Conservation (phyloP, 2,888 invertebrate genomes). For the Cheilosia urbana region DNA sequence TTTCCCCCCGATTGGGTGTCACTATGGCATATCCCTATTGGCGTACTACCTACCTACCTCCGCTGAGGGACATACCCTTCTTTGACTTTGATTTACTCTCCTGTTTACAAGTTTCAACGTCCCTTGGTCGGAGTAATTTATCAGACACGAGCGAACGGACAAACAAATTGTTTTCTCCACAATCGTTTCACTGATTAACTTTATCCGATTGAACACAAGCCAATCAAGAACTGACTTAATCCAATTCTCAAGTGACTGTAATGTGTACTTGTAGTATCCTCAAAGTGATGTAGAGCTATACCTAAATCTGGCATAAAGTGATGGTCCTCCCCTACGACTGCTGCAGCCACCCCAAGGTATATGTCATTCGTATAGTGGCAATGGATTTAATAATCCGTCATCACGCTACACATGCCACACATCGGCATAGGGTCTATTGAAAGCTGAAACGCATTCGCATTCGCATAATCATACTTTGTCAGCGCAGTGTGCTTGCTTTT, state of each 20-base stretch:
- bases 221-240: slow-evolving; percentile 10
- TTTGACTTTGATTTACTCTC: slow-evolving; percentile 55
- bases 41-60: background rate
- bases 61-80: background rate
- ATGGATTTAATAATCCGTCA: slow-evolving; percentile 29
- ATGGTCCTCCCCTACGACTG: background rate
- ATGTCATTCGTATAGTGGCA: slow-evolving; percentile 5
- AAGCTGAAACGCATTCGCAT: slow-evolving; percentile 4
- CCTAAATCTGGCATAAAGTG: background rate
- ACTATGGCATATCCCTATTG: background rate
- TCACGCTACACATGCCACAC: background rate
- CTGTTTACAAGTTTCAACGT: slow-evolving; percentile 51
- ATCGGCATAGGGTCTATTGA: background rate
- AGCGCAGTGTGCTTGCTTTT: background rate
- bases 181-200: slow-evolving; percentile 35
- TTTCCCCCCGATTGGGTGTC: background rate
- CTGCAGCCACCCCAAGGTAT: slow-evolving; percentile 3
- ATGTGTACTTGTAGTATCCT: too few species aligned
- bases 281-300: too few species aligned
- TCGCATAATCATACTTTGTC: slow-evolving; percentile 27
- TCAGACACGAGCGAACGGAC: background rate
- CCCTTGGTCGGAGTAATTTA: slow-evolving; percentile 40
- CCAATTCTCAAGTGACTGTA: background rate
- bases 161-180: background rate
- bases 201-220: background rate